Evolutionary conservation across 2,888 invertebrate species (phyloP), one percentile per base, ranked within the genome.

Genomic region (Sphaerophoria taeniata): DNA sequence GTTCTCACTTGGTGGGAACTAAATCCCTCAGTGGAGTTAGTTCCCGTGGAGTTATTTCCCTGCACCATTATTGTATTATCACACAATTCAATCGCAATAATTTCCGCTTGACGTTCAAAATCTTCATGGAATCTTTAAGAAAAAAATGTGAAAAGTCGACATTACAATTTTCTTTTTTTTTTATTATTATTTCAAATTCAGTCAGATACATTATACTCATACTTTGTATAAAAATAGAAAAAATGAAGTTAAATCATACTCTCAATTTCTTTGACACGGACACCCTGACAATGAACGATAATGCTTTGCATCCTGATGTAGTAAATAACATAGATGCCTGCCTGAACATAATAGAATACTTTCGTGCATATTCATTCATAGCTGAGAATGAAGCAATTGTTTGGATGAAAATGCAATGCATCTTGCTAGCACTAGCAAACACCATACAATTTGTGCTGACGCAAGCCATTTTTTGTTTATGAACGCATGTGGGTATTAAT

Each of bases 321-420:
- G 47, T 63, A 63, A 63, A 63, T 63, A 47, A 63, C 47, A 47
- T 7, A 14, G 47, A 63, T 63, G 63, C 33, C 47, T 63, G 63
- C 63, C 14, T 34, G 14, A 47, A 34, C 33, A 47, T 47, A 63
- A 63, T 47, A 34, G 63, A 63, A 45, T 33, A 47, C 47, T 47
- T 34, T 63, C 33, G 63, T 47, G 63, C 63, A 47, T 47, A 63
- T 49, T 63, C 47, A 63, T 63, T 63, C 63, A 47, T 47, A 63
- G 47, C 47, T 63, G 33, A 47, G 47, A 63, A 63, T 47, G 47
- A 63, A 63, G 9, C 63, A 47, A 63, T 63, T 63, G 63, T 63
- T 63, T 33, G 63, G n/a, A 63, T 49, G 47, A 63, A 63, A 63
- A 47, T 47, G 63, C 47, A 63, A 63, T 14, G 24, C 43, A 43